Base-by-base conservation (phyloP, 1,140 invertebrate species). In the Drosophila bocqueti region DNA sequence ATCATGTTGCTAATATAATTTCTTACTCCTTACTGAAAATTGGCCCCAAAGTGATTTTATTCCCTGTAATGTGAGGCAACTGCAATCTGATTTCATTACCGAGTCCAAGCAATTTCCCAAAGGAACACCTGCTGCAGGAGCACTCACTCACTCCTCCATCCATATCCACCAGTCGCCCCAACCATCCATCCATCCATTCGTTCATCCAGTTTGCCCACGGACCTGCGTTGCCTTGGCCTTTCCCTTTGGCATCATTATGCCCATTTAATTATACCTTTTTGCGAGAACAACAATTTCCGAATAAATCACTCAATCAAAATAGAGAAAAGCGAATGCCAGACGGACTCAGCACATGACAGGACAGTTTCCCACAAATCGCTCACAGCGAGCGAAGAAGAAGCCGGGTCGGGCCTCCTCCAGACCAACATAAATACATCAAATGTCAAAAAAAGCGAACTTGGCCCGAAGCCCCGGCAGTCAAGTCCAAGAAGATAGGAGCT, bases 251-350 rank as follows among this genome's bases (percentile, higher is more conserved):
- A 85, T 91, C 76, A 89, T 90, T 89, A 90, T 89, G 81, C 79
- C 78, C 86, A 85, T 89, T 89, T 87, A 87, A 87, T 87, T 87
- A 87, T 87, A 87, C 76, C 76, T 87, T 83, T 87, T 85, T 87
- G 83, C 79, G 66, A 76, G 61, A 76, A 79, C 79, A 86, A 82
- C 79, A 80, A 87, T 87, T 89, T 90, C 85, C 81, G 89, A 90
- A 89, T 89, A 89, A 89, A 89, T 89, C 85, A 89, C 85, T 89
- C 85, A 89, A 90, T 89, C 86, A 87, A 87, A 89, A 82, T 76
- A 91, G 62, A 78, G 58, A 64, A 76, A 77, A 76, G 74, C 65
- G 58, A 78, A 78, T 78, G 76, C 75, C 74, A 69, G 63, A 61
- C 57, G 50, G 69, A 81, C 60, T 79, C 72, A 52, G 38, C 82